Evolutionary conservation across 2,888 invertebrate species (phyloP).

Genomic region (Allygus modestus): DNA sequence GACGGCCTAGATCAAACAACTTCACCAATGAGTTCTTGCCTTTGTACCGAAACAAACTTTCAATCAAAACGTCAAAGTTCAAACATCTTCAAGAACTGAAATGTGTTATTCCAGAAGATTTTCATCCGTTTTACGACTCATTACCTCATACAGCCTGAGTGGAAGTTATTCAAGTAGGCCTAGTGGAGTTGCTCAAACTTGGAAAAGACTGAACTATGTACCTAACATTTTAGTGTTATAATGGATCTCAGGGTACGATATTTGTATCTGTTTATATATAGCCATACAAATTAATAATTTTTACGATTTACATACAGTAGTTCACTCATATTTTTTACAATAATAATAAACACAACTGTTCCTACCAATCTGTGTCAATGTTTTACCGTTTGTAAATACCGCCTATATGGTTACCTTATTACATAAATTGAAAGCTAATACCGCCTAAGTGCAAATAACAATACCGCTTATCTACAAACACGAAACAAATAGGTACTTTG

Average conservation of each 20-base stretch:
- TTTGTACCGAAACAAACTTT: neutral
- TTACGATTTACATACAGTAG: too few relatives aligned
- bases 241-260: neutral
- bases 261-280: neutral
- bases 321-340: neutral
- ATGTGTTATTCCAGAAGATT: neutral
- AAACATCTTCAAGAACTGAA: conserved; percentile 26
- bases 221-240: neutral
- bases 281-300: neutral
- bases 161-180: neutral
- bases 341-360: neutral
- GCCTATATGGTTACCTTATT: neutral
- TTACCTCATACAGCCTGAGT: neutral
- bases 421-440: neutral
- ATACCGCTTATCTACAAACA: neutral
- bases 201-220: neutral
- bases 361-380: neutral
- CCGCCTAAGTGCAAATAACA: neutral
- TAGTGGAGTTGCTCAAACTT: too few relatives aligned
- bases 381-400: neutral
- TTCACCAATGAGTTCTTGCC: neutral
- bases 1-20: neutral
- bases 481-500: too few relatives aligned
- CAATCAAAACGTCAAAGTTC: neutral
- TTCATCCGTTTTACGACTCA: neutral